Evolutionary conservation across 2,888 invertebrate species (phyloP), one percentile per base, ranked within the genome.

Genomic region (Eulithis testata): DNA sequence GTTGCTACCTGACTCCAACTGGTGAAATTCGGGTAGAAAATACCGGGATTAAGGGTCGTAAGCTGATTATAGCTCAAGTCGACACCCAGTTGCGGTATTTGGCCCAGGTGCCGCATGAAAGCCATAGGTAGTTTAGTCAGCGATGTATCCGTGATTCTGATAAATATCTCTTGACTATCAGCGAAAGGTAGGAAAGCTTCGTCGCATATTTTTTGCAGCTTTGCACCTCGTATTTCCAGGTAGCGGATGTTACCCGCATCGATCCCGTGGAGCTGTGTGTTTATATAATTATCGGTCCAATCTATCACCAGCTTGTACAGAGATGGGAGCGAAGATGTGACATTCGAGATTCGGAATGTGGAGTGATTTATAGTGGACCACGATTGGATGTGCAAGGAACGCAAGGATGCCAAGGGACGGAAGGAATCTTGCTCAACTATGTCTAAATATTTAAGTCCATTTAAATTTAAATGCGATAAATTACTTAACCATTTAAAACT

Each of bases 1-100:
- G 98, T 97, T 11, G 97, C 97, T 72, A 97, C 96, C 73, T 96
- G 95, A 87, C 97, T 97, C 97, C 97, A 97, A 76, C 96, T 95
- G 31, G 97, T 96, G 74, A 96, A 95, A 86, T 98, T 97, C 37
- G 97, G 96, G 86, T 98, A 98, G 84, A 98, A 96, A 69, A 97
- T 96, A 70, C 97, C 96, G 60, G 97, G 96, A 83, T 96, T 96
- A 71, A 98, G 93, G 65, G 96, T 95, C 44, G 95, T 94, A 81
- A 98, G 94, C 88, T 95, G 95, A 90, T 98, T 98, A 82, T 96
- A 94, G 69, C 97, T 95, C 73, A 98, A 93, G 88, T 98, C 97
- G 67, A 98, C 94, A 49, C 96, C 96, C 65, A 98, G 94, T 85
- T 97, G 96, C 8, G 97, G 96, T 78, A 97, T 95, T 80, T 96